phyloP scores from a whole-genome alignment of 1,140 invertebrate genomes.

The Drosophila saltans region DNA sequence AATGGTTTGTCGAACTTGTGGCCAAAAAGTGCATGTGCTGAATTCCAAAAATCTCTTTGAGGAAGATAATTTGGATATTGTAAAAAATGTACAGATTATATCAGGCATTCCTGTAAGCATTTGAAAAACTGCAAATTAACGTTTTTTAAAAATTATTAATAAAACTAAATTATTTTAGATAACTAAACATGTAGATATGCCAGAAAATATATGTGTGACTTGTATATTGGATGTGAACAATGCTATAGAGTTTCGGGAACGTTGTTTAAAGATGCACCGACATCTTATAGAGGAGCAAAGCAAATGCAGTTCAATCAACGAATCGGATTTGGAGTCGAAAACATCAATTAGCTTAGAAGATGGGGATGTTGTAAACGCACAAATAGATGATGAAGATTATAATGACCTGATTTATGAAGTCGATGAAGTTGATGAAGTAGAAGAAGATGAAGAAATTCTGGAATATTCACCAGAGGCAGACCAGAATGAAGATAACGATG shows the following conservation, averaged over 20 bases:
- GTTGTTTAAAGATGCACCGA: background rate
- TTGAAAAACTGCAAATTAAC: background rate
- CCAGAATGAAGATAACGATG: background rate
- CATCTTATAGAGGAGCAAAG: background rate
- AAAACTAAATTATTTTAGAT: background rate
- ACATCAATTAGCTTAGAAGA: background rate
- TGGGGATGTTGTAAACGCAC: background rate
- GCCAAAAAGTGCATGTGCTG: background rate
- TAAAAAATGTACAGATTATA: background rate
- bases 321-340: background rate
- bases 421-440: background rate
- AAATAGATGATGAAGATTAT: background rate
- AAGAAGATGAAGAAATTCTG: background rate
- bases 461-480: background rate
- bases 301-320: background rate
- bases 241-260: constrained; percentile 4
- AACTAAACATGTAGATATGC: background rate
- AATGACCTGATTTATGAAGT: background rate
- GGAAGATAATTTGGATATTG: background rate
- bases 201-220: constrained; percentile 1
- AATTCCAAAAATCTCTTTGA: background rate
- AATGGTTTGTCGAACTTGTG: background rate
- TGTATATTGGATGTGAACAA: background rate
- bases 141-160: background rate
- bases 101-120: background rate